Evolutionary conservation across 2,888 invertebrate species (phyloP), one percentile per base, ranked within the genome.

Genomic region (Catocala fraxini): DNA sequence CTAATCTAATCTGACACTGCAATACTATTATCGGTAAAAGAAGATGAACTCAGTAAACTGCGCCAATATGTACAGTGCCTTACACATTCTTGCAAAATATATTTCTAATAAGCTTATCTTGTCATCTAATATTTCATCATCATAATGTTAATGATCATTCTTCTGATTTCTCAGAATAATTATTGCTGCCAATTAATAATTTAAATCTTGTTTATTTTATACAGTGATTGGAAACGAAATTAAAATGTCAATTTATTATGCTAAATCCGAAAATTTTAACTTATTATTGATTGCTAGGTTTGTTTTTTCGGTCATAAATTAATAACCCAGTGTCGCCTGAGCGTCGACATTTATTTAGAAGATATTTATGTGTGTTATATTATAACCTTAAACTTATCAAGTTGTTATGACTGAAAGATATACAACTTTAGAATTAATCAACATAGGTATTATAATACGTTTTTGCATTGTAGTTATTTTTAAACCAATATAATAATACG

Each of bases 201-300:
- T 70, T 63, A 68, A 65, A 75, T 63, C 63, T 65, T 72, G 60
- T 65, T 68, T 67, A 68, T 72, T 65, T 70, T 59, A 64, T 54
- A 71, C 48, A 60, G 59, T 77, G 67, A 71, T 75, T 77, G 65
- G 67, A 71, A 54, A 63, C 69, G 25, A 67, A 63, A 74, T 71
- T 75, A 71, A 72, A 77, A 72, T 66, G 66, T 62, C 70, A 68
- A 68, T 72, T 72, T 77, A 53, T 77, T 69, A 77, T 77, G 53
- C 60, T 63, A 59, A 64, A 63, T 57, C 55, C 61, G 56, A 59
- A 51, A 65, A 65, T 70, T 68, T 71, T 34, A 42, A 47, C 42
- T 56, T 55, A 49, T 51, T 63, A 51, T 51, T 66, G 60, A 54
- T 53, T 62, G 35, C 54, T 47, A 51, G 53, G 46, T 51, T 56